phyloP scores from a whole-genome alignment of 2,113 vertebrate species.

The Brachyhypopomus gauderio region DNA sequence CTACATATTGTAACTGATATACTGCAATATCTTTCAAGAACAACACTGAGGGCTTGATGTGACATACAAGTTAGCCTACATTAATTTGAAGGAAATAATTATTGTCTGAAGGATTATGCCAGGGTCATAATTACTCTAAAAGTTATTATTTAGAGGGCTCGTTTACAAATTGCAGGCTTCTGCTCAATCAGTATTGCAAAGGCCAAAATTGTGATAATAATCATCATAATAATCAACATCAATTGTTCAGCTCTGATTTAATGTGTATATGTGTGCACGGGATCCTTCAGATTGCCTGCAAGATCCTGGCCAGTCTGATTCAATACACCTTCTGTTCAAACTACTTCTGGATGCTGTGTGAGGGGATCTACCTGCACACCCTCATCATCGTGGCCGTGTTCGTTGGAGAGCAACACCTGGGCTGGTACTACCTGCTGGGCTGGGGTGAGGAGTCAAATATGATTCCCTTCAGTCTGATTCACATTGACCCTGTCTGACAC shows the following conservation, averaged over 20 bases:
- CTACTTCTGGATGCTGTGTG: constrained; percentile 83
- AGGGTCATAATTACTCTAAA: no score
- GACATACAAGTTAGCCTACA: no score
- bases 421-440: constrained; percentile 80
- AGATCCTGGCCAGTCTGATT: constrained; percentile 70
- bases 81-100: no score
- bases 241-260: neutral
- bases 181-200: no score
- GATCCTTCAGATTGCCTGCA: constrained; percentile 72
- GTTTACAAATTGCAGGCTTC: no score
- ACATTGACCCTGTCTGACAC: neutral
- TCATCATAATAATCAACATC: no score
- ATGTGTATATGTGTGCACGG: neutral
- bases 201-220: no score
- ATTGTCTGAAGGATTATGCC: no score
- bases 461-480: neutral
- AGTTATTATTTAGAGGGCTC: no score
- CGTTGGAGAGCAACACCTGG: constrained; percentile 77
- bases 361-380: constrained; percentile 82
- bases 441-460: constrained; percentile 72
- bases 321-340: constrained; percentile 69
- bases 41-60: no score
- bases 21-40: no score
- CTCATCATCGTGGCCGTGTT: constrained; percentile 83
- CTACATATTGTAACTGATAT: no score